phyloP scores from a whole-genome alignment of 2,797 vertebrate species.

The Poecilia picta region DNA sequence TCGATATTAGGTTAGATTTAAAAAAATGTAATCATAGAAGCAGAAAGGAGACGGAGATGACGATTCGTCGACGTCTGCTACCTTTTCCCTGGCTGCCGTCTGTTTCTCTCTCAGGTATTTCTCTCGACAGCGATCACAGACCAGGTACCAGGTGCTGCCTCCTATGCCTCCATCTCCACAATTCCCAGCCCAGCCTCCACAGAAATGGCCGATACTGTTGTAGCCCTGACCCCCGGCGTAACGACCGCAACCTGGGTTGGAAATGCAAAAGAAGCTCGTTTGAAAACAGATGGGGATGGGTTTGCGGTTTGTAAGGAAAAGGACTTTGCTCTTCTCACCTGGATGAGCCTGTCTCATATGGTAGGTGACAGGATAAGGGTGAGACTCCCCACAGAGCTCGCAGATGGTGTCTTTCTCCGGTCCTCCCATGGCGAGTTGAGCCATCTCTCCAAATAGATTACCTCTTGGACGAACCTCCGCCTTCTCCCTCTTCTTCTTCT shows the following conservation, averaged over 20 bases:
- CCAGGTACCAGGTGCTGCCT: constrained; percentile 99
- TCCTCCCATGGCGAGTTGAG: constrained; percentile 96
- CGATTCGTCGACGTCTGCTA: constrained; percentile 45
- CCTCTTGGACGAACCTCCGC: constrained; percentile 93
- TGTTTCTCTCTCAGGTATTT: constrained; percentile 98
- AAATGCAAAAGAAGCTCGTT: constrained; percentile 5
- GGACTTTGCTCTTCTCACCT: constrained; percentile 75
- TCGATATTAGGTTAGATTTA: constrained; percentile 9
- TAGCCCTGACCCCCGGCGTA: constrained; percentile 98
- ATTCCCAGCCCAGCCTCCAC: constrained; percentile 98
- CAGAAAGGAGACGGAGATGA: not conserved
- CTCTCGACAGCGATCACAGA: constrained; percentile 97
- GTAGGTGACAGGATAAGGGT: constrained; percentile 98
- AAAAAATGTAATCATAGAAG: not conserved
- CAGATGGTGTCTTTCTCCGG: constrained; percentile 99
- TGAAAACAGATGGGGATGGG: not conserved
- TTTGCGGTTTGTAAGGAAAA: not conserved
- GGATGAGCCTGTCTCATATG: constrained; percentile 99
- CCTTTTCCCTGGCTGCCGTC: constrained; percentile 97
- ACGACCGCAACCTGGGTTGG: constrained; percentile 90
- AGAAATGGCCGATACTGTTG: constrained; percentile 98
- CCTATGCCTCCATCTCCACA: constrained; percentile 98
- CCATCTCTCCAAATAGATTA: constrained; percentile 99
- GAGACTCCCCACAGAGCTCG: constrained; percentile 96
- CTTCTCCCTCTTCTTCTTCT: constrained; percentile 99